Base-by-base conservation (phyloP, 2,797 vertebrate species). In the Cossypha caffra region DNA sequence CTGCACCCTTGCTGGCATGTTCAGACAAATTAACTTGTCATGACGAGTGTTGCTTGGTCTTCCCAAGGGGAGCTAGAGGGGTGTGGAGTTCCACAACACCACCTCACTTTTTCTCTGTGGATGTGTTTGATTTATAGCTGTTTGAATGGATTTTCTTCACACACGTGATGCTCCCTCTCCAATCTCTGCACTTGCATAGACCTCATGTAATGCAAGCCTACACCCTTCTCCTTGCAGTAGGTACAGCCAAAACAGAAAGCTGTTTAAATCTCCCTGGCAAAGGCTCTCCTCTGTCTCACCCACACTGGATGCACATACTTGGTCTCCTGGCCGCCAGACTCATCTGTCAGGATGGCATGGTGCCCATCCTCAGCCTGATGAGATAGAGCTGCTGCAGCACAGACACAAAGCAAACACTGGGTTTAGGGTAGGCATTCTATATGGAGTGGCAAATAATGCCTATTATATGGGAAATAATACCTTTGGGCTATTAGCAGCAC, bases 1-100 rank as follows among this genome's bases (percentile, higher is more conserved):
- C 79, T 92, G 88, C 82, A 73, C 55, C 52, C 45, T 75, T 61
- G 50, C 81, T 0, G 21, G 82, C 94, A 0, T 93, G 95, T 94
- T 96, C 84, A 88, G 90, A 48, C 91, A 35, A 92, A 93, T 87
- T 42, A 74, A 68, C 94, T 69, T 93, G 94, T 76, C 26, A 21
- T 40, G 77, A 75, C 88, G 67, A 73, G 96, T 76, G 95, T 67
- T 96, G 33, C 74, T 93, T 63, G 21, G 74, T 76, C 45, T 84
- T 95, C 54, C 59, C 59, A 76, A 86, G 38, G 23, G 37, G 45
- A 91, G 63, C 15, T n/a, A 67, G 55, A 81, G 80, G 35, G 62
- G 33, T 67, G 91, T 89, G 87, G 88, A 85, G 71, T 54, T 71
- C 68, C 29, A 5, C 40, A 85, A 62, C 5, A 45, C 78, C 47